Evolutionary conservation across 1,140 invertebrate species (phyloP).

Genomic region (Muscidifurax raptorellus): DNA sequence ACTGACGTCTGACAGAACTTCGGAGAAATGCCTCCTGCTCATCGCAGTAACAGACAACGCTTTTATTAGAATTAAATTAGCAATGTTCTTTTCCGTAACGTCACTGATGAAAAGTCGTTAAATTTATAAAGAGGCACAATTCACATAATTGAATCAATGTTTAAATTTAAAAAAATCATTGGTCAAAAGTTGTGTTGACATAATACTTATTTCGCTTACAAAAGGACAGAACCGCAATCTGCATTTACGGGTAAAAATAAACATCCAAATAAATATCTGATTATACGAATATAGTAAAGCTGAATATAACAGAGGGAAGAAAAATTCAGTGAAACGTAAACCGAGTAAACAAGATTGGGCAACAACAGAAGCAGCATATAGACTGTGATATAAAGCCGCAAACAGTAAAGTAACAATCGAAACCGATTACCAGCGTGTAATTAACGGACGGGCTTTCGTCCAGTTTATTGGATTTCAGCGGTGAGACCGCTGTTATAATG

Average conservation of each 20-base stretch:
- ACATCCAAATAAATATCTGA: background rate
- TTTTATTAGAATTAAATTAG: background rate
- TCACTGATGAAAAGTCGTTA: too few relatives aligned
- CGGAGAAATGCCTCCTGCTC: background rate
- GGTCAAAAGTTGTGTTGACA: background rate
- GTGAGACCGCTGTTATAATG: background rate
- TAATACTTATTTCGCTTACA: too few relatives aligned
- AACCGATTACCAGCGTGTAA: conserved; percentile 8
- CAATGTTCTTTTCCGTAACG: background rate
- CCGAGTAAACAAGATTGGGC: background rate
- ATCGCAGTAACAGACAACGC: background rate
- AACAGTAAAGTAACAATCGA: conserved; percentile 8
- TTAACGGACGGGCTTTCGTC: background rate
- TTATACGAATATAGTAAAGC: background rate
- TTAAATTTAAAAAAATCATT: background rate
- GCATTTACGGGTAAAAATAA: background rate
- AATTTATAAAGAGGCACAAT: too few relatives aligned
- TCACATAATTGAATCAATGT: too few relatives aligned
- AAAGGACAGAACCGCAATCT: too few relatives aligned
- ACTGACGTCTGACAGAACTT: background rate
- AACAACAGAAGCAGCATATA: background rate
- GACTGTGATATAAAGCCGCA: background rate
- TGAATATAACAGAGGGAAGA: background rate
- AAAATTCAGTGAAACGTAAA: background rate
- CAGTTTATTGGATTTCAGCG: background rate